These are phyloP conservation scores for Acanthosepion esculentum DNA, from an alignment of 2,888 invertebrate genomes.

Conservation along the genomic window DNA sequence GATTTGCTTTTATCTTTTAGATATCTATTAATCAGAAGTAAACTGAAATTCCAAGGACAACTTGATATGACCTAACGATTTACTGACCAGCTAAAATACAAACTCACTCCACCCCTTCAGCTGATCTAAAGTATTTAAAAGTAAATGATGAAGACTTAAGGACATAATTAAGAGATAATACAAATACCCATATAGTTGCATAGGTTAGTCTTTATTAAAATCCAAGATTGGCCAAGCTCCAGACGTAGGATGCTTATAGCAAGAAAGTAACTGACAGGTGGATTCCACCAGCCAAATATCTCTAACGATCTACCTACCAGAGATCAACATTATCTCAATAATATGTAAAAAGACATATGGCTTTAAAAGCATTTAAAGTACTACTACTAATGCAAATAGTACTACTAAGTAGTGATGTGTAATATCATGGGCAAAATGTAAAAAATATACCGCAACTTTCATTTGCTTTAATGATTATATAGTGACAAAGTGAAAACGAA, in stretches of 20 bases:
- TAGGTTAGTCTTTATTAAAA: background rate
- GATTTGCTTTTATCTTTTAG: background rate
- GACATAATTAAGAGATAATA: constrained; percentile 14
- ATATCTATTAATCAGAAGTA: background rate
- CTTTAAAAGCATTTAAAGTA: too few species aligned
- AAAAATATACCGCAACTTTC: too few species aligned
- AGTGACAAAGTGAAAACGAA: too few species aligned
- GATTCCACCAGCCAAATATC: background rate
- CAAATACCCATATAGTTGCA: background rate
- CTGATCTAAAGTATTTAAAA: background rate
- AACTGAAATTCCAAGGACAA: background rate
- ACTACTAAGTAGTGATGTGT: too few species aligned
- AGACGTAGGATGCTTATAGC: background rate
- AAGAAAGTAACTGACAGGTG: background rate
- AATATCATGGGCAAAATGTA: too few species aligned
- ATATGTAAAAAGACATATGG: too few species aligned
- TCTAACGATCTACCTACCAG: background rate
- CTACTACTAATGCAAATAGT: too few species aligned
- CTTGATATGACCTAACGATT: background rate
- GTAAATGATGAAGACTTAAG: background rate
- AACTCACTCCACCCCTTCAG: background rate
- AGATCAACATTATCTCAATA: background rate
- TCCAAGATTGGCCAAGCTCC: constrained; percentile 8
- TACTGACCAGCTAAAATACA: background rate
- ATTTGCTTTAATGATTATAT: too few species aligned